Percentiles rank a stretch among this genome's conserved stretches.
Conservation (phyloP, 2,113 vertebrate species). For the Eulemur rufifrons region DNA sequence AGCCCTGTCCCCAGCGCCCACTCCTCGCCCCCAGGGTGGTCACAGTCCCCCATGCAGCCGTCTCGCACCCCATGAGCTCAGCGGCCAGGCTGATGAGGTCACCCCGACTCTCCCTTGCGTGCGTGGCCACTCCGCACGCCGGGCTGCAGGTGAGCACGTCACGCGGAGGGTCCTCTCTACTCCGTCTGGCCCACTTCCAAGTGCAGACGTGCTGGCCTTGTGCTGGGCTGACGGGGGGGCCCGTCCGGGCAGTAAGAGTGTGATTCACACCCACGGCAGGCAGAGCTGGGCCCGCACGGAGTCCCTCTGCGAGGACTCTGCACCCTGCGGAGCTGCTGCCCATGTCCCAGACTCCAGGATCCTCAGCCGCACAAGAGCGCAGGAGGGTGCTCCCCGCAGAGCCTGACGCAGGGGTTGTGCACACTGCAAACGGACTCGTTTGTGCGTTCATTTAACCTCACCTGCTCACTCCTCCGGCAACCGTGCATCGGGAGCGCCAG, state of each 20-base stretch:
- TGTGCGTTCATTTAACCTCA: neutral
- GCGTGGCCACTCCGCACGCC: neutral
- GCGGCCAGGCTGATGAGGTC: accelerated
- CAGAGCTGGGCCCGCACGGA: neutral
- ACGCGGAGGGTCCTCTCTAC: neutral
- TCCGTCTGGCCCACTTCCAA: neutral
- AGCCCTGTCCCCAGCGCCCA: neutral
- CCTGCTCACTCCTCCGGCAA: no score
- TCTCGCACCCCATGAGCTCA: neutral
- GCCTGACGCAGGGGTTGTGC: accelerated
- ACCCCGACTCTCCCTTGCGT: accelerated
- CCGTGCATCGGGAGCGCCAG: accelerated
- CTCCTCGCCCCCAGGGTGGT: no score
- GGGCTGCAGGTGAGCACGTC: neutral
- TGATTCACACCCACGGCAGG: neutral
- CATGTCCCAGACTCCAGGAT: no score
- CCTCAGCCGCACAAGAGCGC: neutral
- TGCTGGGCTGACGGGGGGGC: neutral
- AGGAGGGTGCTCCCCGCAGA: neutral
- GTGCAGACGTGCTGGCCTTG: neutral
- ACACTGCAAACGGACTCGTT: accelerated
- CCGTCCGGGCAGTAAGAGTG: neutral
- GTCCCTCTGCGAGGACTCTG: accelerated
- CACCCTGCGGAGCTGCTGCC: neutral
- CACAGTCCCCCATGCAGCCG: neutral